phyloP scores from a whole-genome alignment of 2,797 vertebrate genomes.

The Malacoraja senta region DNA sequence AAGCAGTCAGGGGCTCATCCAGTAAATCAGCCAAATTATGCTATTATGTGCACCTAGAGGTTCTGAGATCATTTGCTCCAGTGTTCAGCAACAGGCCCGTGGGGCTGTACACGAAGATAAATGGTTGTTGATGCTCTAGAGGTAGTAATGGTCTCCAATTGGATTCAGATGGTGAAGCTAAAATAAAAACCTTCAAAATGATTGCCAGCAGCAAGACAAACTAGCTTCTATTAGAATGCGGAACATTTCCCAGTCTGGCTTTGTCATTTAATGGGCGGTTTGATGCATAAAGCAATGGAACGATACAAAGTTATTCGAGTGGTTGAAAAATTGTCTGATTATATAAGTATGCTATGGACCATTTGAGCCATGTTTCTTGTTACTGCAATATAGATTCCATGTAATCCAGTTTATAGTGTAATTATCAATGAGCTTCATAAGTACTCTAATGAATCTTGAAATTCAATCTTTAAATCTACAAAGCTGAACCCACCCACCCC shows the following conservation, averaged over 20 bases:
- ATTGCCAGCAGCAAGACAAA: background rate
- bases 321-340: background rate
- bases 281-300: background rate
- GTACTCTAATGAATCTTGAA: background rate
- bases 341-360: background rate
- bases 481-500: background rate
- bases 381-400: background rate
- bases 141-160: background rate
- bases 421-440: background rate
- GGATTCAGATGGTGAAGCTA: background rate
- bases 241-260: background rate
- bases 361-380: background rate
- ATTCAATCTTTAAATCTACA: background rate
- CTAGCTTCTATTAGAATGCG: background rate
- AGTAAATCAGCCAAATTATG: conserved; percentile 8
- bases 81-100: background rate
- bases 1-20: background rate
- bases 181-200: background rate
- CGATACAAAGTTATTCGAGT: background rate
- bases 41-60: background rate
- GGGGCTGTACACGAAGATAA: background rate
- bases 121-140: background rate
- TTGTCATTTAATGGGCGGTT: background rate
- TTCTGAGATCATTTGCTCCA: background rate
- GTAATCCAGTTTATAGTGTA: background rate